Conservation (phyloP, 92 coral and sea anemone species). For the Phenganax subtilis region DNA sequence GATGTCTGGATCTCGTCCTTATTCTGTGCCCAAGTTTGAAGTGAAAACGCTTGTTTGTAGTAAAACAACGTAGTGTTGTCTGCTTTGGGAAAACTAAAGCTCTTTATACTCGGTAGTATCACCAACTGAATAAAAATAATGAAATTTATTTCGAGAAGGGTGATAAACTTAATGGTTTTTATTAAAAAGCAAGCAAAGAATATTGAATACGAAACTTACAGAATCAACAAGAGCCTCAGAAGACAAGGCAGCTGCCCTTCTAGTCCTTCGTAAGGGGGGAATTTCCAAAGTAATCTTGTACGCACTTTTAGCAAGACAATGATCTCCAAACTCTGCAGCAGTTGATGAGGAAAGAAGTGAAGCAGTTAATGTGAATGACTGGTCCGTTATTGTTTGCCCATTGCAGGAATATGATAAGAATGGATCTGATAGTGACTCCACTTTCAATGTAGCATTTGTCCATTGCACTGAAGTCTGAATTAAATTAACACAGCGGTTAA, state of each 20-base stretch:
- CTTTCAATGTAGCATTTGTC: conserved; percentile 52
- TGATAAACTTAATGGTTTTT: neutral
- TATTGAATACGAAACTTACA: conserved; percentile 49
- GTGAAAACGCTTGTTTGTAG: conserved; percentile 45
- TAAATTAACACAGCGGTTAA: neutral
- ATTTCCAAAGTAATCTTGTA: conserved; percentile 55
- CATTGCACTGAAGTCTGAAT: conserved; percentile 69
- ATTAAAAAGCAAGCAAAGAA: neutral
- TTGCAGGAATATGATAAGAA: conserved; percentile 71
- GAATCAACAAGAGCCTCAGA: conserved; percentile 63
- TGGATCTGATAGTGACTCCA: conserved; percentile 51
- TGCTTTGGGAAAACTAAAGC: conserved; percentile 48
- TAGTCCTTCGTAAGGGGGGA: conserved; percentile 44
- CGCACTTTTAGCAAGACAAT: conserved; percentile 60
- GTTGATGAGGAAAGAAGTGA: conserved; percentile 48
- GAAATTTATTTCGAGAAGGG: neutral
- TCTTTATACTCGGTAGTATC: conserved; percentile 56
- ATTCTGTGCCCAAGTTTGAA: conserved; percentile 61
- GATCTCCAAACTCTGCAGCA: conserved; percentile 52
- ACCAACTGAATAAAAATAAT: conserved; percentile 54
- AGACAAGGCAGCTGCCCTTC: conserved; percentile 38
- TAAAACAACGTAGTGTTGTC: conserved; percentile 44
- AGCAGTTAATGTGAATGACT: conserved; percentile 36
- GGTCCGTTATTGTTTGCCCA: conserved; percentile 26
- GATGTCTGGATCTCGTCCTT: conserved; percentile 50